Percentiles rank a stretch among this genome's conserved stretches.
phyloP scores from a whole-genome alignment of 2,888 invertebrate species.

The Chirona hameri region DNA sequence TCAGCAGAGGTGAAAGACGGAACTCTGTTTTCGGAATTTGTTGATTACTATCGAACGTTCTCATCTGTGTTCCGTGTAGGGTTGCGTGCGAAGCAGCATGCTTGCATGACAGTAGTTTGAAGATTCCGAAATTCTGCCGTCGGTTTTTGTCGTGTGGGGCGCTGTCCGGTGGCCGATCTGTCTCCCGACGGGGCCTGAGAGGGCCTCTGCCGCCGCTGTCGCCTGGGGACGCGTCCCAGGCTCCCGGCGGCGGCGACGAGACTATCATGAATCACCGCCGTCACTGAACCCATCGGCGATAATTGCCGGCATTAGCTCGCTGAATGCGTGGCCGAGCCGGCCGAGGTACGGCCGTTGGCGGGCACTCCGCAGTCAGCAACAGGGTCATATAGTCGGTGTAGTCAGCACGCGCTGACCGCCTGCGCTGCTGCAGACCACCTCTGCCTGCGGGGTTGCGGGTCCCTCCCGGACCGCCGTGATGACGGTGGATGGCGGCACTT shows the following conservation, averaged over 20 bases:
- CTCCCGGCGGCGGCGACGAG: neutral
- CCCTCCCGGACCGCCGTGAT: too few species aligned
- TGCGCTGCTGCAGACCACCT: neutral
- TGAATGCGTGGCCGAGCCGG: neutral
- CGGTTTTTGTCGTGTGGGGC: neutral
- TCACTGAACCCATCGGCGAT: neutral
- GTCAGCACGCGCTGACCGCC: neutral
- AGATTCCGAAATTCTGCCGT: too few species aligned
- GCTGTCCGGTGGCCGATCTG: neutral
- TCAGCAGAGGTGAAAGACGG: too few species aligned
- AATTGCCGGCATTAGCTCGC: neutral
- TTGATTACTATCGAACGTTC: too few species aligned
- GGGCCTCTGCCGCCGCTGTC: neutral
- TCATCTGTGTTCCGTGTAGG: too few species aligned
- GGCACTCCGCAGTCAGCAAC: too few species aligned
- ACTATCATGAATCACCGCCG: neutral
- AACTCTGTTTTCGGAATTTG: too few species aligned
- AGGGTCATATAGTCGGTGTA: neutral
- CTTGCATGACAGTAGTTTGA: too few species aligned
- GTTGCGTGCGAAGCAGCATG: too few species aligned
- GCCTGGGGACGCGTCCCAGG: neutral
- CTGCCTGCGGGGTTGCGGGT: too few species aligned
- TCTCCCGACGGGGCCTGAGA: neutral
- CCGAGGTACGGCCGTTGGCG: neutral
- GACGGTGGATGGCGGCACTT: too few species aligned